Conservation (phyloP, 1,140 invertebrate species). For the Zaprionus gabonicus region DNA sequence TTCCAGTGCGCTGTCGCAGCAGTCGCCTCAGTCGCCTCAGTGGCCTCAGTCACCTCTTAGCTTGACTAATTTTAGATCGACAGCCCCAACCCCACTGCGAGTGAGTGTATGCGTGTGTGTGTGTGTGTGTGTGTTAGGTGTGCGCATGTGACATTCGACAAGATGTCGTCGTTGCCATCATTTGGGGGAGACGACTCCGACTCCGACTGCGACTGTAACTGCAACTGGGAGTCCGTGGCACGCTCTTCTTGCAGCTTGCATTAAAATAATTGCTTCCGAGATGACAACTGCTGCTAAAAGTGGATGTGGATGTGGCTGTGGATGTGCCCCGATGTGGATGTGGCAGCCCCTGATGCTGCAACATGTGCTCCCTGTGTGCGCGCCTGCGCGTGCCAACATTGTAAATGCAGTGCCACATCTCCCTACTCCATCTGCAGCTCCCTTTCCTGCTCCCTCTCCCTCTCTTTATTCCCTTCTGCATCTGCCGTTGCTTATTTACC, state of each 20-base stretch:
- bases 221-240: slow-evolving; percentile 33
- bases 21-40: slow-evolving; percentile 23
- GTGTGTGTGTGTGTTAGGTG: not conserved
- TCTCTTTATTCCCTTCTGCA: not conserved
- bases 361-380: slow-evolving; percentile 66
- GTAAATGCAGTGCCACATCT: slow-evolving; percentile 53
- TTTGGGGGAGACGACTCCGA: not conserved
- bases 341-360: slow-evolving; percentile 42
- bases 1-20: slow-evolving; percentile 23
- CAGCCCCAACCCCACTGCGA: slow-evolving; percentile 6
- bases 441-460: not conserved
- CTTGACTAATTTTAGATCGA: slow-evolving; percentile 49
- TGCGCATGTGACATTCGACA: slow-evolving; percentile 48
- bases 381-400: slow-evolving; percentile 80
- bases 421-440: slow-evolving; percentile 2
- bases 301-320: slow-evolving; percentile 39
- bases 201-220: slow-evolving; percentile 21
- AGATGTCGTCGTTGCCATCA: slow-evolving; percentile 32
- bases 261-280: slow-evolving; percentile 84
- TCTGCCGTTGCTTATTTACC: slow-evolving; percentile 73
- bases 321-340: slow-evolving; percentile 8
- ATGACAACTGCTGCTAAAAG: slow-evolving; percentile 78
- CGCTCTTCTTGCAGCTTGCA: slow-evolving; percentile 62
- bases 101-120: not conserved
- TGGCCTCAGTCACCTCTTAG: slow-evolving; percentile 39